Evolutionary conservation across 2,113 vertebrate species (phyloP), one percentile per base, ranked within the genome.

Genomic region (Falco punctatus): DNA sequence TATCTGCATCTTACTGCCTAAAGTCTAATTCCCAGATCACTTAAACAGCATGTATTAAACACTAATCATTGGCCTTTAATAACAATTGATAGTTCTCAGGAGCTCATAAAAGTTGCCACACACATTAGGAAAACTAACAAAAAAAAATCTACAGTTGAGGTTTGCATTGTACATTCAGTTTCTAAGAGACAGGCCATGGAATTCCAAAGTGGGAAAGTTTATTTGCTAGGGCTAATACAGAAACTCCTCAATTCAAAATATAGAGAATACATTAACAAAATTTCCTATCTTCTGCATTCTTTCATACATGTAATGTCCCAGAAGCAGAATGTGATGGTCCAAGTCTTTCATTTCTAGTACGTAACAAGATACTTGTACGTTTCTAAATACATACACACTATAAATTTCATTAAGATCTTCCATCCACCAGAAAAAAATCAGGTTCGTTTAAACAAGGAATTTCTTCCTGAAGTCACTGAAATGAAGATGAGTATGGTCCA

Each of bases 401-500:
- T 52, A 46, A 77, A n/a, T 18, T 5, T 28, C 18, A 59, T 28
- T 48, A 78, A 46, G 58, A 61, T 33, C 58, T 69, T 86, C 70
- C 17, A n/a, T 51, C 46, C 74, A 74, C 61, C 52, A 94, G 81
- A 75, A 94, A 73, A 73, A 32, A 33, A 32, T 87, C 9, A 10
- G 4, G 15, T 30, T 51, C 1, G 1, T 32, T 92, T 48, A 64
- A 85, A 42, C 3, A 38, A 15, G 8, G 17, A 24, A 20, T 42
- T 84, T 71, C 54, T 42, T 74, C 38, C 8, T 71, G 19, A 40
- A 71, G 61, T 58, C 57, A 27, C 55, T 57, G 64, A 70, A 71
- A n/a, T 26, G 23, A 61, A 57, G 64, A 15, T 10, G 14, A 83
- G 26, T 0, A 0, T 4, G 13, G 38, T 1, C 22, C 46, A 42